Evolutionary conservation across 2,888 invertebrate species (phyloP).

Genomic region (Callyntrura sp.): DNA sequence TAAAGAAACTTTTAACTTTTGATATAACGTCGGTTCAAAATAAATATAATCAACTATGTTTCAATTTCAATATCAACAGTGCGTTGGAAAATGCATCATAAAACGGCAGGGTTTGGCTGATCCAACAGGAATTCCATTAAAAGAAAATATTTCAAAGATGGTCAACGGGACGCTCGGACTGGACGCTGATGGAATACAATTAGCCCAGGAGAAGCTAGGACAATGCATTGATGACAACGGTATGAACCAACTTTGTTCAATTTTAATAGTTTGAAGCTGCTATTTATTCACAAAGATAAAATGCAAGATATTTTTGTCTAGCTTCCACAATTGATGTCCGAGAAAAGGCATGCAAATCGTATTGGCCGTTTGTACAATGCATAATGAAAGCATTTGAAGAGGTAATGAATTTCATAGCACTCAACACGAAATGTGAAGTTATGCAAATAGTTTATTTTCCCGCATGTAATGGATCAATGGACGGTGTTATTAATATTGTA

Average conservation of each 20-base stretch:
- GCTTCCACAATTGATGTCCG: conserved; percentile 27
- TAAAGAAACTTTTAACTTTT: too few relatives aligned
- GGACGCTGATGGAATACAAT: conserved; percentile 51
- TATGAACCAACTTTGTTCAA: not conserved
- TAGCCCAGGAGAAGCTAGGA: conserved; percentile 48
- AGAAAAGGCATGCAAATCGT: conserved; percentile 62
- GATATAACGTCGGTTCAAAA: too few relatives aligned
- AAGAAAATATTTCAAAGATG: conserved; percentile 67
- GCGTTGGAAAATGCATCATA: conserved; percentile 74
- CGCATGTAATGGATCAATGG: too few relatives aligned
- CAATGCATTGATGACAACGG: conserved; percentile 75
- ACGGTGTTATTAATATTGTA: too few relatives aligned
- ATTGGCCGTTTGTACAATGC: conserved; percentile 65
- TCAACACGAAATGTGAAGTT: too few relatives aligned
- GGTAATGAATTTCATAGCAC: conserved; percentile 32
- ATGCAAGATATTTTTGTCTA: too few relatives aligned
- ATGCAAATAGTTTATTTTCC: too few relatives aligned
- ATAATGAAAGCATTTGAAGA: conserved; percentile 47
- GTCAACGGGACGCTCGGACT: conserved; percentile 58
- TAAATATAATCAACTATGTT: not conserved
- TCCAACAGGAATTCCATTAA: conserved; percentile 65
- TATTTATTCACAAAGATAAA: too few relatives aligned
- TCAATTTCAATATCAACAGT: conserved; percentile 38
- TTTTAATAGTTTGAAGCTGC: not conserved
- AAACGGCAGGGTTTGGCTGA: conserved; percentile 64